phyloP scores from a whole-genome alignment of 1,140 invertebrate genomes.

The Anastatus disparis region DNA sequence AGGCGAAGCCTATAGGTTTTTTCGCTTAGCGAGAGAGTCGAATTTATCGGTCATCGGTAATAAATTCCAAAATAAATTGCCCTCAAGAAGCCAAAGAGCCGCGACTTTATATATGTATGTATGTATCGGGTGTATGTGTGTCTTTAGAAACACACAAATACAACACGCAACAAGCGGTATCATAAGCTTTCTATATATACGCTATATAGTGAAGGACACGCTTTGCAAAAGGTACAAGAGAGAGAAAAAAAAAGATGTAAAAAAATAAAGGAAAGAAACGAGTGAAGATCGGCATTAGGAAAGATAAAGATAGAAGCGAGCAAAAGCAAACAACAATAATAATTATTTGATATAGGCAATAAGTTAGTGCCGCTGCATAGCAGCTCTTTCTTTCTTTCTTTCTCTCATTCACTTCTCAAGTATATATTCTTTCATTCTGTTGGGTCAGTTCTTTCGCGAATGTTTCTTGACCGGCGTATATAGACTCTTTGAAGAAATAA shows the following conservation, averaged over 20 bases:
- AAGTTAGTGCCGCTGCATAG: constrained; percentile 48
- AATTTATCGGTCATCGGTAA: constrained; percentile 64
- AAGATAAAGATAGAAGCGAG: constrained; percentile 40
- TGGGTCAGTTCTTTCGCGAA: background rate
- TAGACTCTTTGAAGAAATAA: too few species aligned
- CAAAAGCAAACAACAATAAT: constrained; percentile 67
- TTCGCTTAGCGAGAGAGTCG: too few species aligned
- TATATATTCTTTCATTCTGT: constrained; percentile 28
- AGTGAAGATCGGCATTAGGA: constrained; percentile 15
- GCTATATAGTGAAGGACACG: too few species aligned
- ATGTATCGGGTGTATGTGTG: background rate
- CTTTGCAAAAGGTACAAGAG: background rate
- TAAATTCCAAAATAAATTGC: constrained; percentile 64
- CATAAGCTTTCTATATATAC: too few species aligned
- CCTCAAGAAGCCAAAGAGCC: too few species aligned
- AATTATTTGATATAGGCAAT: constrained; percentile 63
- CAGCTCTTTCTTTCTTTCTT: constrained; percentile 21
- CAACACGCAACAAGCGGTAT: too few species aligned
- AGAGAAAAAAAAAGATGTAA: constrained; percentile 9
- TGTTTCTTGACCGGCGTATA: too few species aligned
- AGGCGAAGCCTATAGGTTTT: too few species aligned
- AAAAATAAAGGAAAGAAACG: background rate
- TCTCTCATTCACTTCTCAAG: constrained; percentile 44
- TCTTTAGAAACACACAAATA: background rate
- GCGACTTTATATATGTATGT: too few species aligned